Evolutionary conservation across 2,888 invertebrate species (phyloP).

Genomic region (Tetanocera ferruginea): DNA sequence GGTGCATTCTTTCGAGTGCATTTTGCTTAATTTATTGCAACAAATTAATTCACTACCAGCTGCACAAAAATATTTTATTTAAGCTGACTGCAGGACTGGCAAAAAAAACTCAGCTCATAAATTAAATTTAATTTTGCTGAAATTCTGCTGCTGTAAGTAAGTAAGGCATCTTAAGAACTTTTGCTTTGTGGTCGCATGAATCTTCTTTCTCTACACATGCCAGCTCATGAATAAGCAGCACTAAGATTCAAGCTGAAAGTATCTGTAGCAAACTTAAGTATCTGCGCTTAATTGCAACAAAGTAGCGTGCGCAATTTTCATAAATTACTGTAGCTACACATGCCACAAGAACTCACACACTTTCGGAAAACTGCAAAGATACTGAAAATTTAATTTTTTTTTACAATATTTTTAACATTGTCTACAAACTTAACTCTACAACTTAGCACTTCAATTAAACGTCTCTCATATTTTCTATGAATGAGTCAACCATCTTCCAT

Average conservation of each 20-base stretch:
- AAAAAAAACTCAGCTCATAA: slow-evolving; percentile 10
- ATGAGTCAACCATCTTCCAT: not conserved
- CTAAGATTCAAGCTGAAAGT: not conserved
- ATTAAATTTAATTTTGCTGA: slow-evolving; percentile 24
- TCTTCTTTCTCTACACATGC: not conserved
- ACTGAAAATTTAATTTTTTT: too few species aligned
- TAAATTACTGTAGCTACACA: not conserved
- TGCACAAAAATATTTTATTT: not conserved
- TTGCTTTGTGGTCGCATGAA: not conserved
- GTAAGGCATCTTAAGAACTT: not conserved
- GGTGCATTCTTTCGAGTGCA: not conserved
- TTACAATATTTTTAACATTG: not conserved
- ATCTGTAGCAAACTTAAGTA: not conserved
- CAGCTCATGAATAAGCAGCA: not conserved
- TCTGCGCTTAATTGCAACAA: not conserved
- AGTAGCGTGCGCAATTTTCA: not conserved
- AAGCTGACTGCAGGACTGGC: not conserved
- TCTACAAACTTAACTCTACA: too few species aligned
- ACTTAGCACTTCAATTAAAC: not conserved
- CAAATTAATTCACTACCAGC: not conserved
- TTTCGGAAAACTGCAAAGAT: not conserved
- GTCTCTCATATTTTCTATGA: not conserved
- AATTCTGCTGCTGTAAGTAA: not conserved
- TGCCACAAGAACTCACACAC: not conserved
- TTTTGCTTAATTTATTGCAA: slow-evolving; percentile 5